Conservation (phyloP, 2,888 invertebrate genomes). For the Ctena decussata region DNA sequence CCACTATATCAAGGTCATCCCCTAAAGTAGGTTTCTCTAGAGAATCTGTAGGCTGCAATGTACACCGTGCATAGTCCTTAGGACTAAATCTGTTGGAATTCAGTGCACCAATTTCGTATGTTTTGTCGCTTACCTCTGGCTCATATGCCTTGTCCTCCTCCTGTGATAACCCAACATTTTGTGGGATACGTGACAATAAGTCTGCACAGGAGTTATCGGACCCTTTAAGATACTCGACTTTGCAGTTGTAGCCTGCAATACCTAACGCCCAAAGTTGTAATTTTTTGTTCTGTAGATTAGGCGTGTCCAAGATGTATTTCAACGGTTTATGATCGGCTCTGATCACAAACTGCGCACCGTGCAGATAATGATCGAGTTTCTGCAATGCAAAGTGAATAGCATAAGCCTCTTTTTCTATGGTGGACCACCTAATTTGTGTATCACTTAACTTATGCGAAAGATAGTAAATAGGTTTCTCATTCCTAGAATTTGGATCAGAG, state of each 20-base stretch:
- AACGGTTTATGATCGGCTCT: slow-evolving; percentile 45
- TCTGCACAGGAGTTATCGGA: slow-evolving; percentile 35
- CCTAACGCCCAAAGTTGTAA: slow-evolving; percentile 48
- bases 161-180: not conserved
- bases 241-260: slow-evolving; percentile 43
- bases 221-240: slow-evolving; percentile 40
- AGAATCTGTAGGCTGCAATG: not conserved
- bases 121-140: slow-evolving; percentile 21
- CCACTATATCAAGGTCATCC: not conserved
- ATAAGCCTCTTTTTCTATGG: no score
- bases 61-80: not conserved
- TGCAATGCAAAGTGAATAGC: slow-evolving; percentile 22
- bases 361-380: slow-evolving; percentile 21
- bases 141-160: not conserved
- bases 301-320: slow-evolving; percentile 41
- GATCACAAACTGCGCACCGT: not conserved
- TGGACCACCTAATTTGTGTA: no score
- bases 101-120: no score
- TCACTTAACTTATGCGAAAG: no score
- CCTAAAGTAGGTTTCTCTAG: not conserved
- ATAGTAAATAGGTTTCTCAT: slow-evolving; percentile 19
- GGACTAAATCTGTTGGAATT: no score
- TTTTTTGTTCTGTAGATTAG: slow-evolving; percentile 52
- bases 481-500: not conserved
- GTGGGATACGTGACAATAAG: slow-evolving; percentile 27